Percentiles rank a stretch among this genome's conserved stretches.
phyloP scores from a whole-genome alignment of 2,797 vertebrate genomes.

The Nannoperca obscura region DNA sequence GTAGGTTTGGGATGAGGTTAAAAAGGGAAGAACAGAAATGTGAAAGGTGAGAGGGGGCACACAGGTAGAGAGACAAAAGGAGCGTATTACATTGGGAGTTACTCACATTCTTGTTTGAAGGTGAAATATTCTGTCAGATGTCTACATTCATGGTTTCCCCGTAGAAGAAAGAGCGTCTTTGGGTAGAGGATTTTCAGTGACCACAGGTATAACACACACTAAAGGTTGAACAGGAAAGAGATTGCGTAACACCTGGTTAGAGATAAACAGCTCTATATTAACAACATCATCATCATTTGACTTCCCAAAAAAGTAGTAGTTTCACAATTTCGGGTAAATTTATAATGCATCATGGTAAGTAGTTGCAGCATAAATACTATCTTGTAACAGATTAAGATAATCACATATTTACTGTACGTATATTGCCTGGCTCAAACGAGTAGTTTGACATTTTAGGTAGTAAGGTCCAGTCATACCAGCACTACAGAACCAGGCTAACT shows the following conservation, averaged over 20 bases:
- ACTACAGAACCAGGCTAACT: background rate
- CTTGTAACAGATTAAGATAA: background rate
- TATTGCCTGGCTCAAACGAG: background rate
- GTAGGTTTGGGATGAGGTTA: background rate
- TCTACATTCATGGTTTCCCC: slow-evolving; percentile 91
- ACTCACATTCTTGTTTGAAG: slow-evolving; percentile 92
- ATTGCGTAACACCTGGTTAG: slow-evolving; percentile 20
- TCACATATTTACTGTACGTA: background rate
- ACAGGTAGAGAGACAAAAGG: background rate
- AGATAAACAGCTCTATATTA: background rate
- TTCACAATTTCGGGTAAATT: background rate
- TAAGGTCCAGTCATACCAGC: background rate
- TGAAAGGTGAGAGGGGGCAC: background rate
- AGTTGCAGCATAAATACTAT: background rate
- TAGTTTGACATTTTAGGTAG: background rate
- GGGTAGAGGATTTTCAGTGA: slow-evolving; percentile 90
- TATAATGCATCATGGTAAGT: background rate
- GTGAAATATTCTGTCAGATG: slow-evolving; percentile 92
- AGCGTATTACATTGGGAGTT: background rate
- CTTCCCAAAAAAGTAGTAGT: background rate
- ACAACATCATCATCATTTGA: background rate
- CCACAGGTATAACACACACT: slow-evolving; percentile 90
- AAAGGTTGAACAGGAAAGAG: slow-evolving; percentile 42
- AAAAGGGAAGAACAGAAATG: background rate
- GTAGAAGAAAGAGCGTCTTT: slow-evolving; percentile 89